Evolutionary conservation across 2,797 vertebrate species (phyloP), one percentile per base, ranked within the genome.

Genomic region (Enteromius fasciolatus): DNA sequence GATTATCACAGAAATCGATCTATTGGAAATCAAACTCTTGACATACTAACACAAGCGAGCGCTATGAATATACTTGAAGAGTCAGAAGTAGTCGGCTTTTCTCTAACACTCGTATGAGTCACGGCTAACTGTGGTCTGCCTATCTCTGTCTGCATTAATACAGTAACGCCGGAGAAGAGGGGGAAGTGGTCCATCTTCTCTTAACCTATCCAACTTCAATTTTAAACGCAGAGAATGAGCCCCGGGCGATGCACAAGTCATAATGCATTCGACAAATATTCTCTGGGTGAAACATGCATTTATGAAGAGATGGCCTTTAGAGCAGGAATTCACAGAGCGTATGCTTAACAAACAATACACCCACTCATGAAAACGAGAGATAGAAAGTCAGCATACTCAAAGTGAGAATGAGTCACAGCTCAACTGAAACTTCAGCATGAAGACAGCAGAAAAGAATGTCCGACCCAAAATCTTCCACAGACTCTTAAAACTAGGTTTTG

Each of bases 201-300:
- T 91, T 93, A 94, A 94, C 94, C 91, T 94, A 92, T 93, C 93
- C 92, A 93, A 93, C 93, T 94, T 94, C 92, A 92, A 93, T 92
- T 86, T 86, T 83, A 87, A 92, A 89, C 83, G 80, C 90, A 92
- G 92, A 92, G 90, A 94, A 92, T 92, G 90, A 87, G 93, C 94
- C 93, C 31, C 80, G 54, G 93, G 93, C 89, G 90, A 93, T 89
- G 89, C 91, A 92, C 92, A 92, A 95, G 93, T 93, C 94, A 92
- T 95, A 93, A 94, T 94, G 93, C 94, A 93, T 95, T 94, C 93
- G 92, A 94, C 94, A 95, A 94, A 95, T 93, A 94, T 93, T 94
- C 92, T 92, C 91, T 90, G 87, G 89, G 91, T 92, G 93, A 93
- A 94, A 94, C 92, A 92, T 92, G 93, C 93, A 93, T 94, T 94